These are phyloP conservation scores for Armadillidium nasatum DNA, from an alignment of 1,140 invertebrate species.

Conservation along the genomic window DNA sequence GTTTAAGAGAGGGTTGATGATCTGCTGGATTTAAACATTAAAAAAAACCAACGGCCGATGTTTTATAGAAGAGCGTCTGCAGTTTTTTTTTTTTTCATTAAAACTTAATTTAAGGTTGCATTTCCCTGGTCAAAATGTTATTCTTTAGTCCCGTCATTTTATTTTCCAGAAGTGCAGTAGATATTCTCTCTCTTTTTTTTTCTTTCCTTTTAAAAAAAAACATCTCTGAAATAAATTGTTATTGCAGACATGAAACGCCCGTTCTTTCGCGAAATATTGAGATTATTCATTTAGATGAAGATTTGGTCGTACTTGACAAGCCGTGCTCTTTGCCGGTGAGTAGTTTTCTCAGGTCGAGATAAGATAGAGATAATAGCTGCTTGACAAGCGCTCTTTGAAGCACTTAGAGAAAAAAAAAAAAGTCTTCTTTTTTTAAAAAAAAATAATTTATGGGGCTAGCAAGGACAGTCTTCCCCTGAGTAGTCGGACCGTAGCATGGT, in stretches of 20 bases:
- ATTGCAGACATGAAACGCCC: slow-evolving; percentile 67
- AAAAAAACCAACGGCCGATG: no score
- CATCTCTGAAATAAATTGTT: slow-evolving; percentile 27
- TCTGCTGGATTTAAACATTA: no score
- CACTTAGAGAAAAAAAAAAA: not conserved
- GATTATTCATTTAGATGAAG: slow-evolving; percentile 73
- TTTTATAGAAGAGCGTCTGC: no score
- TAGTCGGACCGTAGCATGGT: slow-evolving; percentile 4
- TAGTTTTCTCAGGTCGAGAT: slow-evolving; percentile 27
- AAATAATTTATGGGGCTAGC: not conserved
- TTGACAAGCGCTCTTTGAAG: not conserved
- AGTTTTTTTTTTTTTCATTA: no score
- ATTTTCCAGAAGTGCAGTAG: no score
- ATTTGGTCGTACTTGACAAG: slow-evolving; percentile 81
- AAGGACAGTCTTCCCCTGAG: slow-evolving; percentile 1
- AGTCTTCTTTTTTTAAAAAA: not conserved
- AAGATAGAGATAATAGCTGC: not conserved
- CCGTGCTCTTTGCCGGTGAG: slow-evolving; percentile 79
- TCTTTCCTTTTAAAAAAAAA: no score
- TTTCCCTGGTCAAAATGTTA: no score
- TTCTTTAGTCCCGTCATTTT: no score
- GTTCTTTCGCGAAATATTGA: slow-evolving; percentile 67
- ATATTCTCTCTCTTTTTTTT: no score
- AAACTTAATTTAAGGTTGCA: no score
- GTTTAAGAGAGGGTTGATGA: no score